Evolutionary conservation across 2,797 vertebrate genomes (phyloP).

Genomic region (Psittacula derbiana): DNA sequence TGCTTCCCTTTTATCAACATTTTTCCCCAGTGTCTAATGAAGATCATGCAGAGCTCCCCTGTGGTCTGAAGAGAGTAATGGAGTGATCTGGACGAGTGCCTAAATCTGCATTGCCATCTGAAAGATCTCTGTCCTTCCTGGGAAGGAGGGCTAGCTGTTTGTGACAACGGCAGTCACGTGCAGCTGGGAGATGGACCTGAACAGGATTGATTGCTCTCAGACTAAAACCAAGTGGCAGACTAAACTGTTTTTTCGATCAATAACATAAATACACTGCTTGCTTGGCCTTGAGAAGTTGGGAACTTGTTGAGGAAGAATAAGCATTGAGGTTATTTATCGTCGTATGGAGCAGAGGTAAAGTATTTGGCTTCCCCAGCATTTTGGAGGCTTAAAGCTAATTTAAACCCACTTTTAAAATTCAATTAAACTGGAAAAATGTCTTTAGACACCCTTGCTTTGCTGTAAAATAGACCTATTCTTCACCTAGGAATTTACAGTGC

Average conservation of each 20-base stretch:
- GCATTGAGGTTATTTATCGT: constrained; percentile 7
- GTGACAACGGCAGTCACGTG: neutral
- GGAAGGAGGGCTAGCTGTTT: neutral
- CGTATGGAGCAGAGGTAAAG: neutral
- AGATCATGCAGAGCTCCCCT: neutral
- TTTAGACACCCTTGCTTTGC: neutral
- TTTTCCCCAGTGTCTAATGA: neutral
- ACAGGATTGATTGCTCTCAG: neutral
- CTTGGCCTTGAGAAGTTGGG: neutral
- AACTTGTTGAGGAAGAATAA: neutral
- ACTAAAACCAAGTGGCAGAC: neutral
- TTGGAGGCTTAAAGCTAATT: neutral
- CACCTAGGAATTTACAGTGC: neutral
- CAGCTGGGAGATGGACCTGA: neutral
- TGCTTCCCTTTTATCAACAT: neutral
- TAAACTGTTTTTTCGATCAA: constrained; percentile 41
- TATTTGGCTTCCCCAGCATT: neutral
- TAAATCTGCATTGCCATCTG: neutral
- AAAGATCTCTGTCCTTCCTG: fast-evolving
- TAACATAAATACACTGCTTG: constrained; percentile 12
- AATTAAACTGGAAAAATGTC: neutral
- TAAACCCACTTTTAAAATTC: neutral
- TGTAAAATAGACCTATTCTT: neutral
- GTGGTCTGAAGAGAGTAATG: neutral
- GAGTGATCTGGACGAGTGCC: neutral